A percentile compares a stretch with the other conserved stretches of the same genome.
Conservation (phyloP, 2,797 vertebrate genomes). For the Enteromius argenteus region DNA sequence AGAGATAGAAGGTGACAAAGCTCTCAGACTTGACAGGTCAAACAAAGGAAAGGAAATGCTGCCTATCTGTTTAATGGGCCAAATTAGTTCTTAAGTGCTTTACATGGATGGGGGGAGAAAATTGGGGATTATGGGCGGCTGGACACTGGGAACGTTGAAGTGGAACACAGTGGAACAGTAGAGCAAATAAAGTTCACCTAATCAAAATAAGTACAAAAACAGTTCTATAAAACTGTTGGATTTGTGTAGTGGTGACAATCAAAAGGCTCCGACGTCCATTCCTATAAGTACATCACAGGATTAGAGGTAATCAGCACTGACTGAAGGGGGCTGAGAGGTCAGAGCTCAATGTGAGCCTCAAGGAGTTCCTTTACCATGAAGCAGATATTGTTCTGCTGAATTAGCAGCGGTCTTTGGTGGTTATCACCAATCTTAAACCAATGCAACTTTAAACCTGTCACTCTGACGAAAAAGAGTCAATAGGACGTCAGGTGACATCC, state of each 20-base stretch:
- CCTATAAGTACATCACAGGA: constrained; percentile 43
- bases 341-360: constrained; percentile 58
- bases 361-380: constrained; percentile 60
- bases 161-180: constrained; percentile 10
- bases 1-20: constrained; percentile 24
- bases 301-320: constrained; percentile 46
- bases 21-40: constrained; percentile 44
- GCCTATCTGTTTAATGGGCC: constrained; percentile 57
- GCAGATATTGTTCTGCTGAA: constrained; percentile 47
- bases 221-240: not conserved
- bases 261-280: constrained; percentile 45
- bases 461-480: constrained; percentile 2
- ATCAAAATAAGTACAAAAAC: not conserved
- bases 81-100: constrained; percentile 57
- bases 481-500: not conserved
- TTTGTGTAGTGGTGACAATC: constrained; percentile 14
- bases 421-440: not conserved
- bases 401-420: constrained; percentile 49
- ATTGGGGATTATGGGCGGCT: not conserved
- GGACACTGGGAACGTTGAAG: constrained; percentile 9
- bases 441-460: constrained; percentile 50
- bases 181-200: not conserved
- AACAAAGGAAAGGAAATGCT: constrained; percentile 60
- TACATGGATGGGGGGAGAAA: not conserved
- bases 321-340: constrained; percentile 52